Evolutionary conservation across 2,888 invertebrate species (phyloP).

Genomic region (Melanargia galathea): DNA sequence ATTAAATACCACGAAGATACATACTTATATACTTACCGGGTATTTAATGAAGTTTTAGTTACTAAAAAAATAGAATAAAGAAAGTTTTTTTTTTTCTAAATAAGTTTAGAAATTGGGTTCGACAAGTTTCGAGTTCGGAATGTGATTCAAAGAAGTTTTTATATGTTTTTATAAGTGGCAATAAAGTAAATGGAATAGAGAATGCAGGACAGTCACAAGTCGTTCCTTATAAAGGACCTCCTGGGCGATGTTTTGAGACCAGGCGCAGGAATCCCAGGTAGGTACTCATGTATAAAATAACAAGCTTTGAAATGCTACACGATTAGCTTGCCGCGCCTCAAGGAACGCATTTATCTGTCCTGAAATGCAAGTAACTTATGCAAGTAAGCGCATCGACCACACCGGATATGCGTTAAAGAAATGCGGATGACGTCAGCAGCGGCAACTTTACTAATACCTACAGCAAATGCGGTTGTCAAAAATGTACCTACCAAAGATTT

Average conservation of each 20-base stretch:
- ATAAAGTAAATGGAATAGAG: conserved; percentile 53
- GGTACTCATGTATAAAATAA: neutral
- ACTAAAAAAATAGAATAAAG: neutral
- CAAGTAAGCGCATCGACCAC: no score
- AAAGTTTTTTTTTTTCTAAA: neutral
- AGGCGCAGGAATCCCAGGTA: conserved; percentile 44
- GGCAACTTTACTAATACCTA: no score
- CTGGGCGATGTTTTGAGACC: conserved; percentile 87
- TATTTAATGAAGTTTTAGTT: neutral
- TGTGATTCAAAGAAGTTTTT: conserved; percentile 1
- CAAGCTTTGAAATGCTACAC: no score
- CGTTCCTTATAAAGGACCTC: conserved; percentile 92
- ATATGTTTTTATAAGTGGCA: neutral
- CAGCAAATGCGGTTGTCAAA: no score
- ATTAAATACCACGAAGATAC: neutral
- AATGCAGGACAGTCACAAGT: conserved; percentile 87
- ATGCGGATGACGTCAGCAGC: no score
- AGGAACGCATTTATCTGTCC: no score
- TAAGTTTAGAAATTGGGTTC: neutral
- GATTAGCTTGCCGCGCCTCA: no score
- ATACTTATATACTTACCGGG: neutral
- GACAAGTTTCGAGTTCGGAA: neutral
- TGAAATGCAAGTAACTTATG: no score
- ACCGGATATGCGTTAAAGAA: no score
- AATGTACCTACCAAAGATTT: no score